phyloP scores from a whole-genome alignment of 2,113 vertebrate species.

The Myiozetetes cayanensis region DNA sequence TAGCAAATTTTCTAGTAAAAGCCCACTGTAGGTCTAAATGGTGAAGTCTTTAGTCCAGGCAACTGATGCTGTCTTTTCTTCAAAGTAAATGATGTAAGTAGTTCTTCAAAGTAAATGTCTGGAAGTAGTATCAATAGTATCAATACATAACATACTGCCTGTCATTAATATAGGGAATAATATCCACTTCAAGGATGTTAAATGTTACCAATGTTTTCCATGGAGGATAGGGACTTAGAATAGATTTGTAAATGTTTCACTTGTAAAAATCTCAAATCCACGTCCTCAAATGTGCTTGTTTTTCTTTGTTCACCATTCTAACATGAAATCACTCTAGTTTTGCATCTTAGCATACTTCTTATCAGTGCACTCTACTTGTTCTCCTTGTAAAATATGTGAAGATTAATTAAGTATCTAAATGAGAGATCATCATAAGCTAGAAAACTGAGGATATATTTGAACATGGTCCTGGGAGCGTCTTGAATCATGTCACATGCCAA shows the following conservation, averaged over 20 bases:
- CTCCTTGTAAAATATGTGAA: background rate
- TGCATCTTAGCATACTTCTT: background rate
- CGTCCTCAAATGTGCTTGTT: background rate
- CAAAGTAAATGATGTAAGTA: too few species aligned
- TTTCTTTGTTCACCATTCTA: background rate
- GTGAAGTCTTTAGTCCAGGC: background rate
- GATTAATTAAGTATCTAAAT: background rate
- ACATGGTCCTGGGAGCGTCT: background rate
- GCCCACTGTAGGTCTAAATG: background rate
- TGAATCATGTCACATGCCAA: background rate
- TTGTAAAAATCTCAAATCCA: background rate
- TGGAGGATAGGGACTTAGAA: background rate
- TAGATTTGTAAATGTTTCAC: background rate
- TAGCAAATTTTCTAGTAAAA: background rate
- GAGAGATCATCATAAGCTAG: background rate
- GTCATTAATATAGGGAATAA: background rate
- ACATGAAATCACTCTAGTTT: background rate
- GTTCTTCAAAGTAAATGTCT: background rate
- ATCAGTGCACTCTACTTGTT: background rate
- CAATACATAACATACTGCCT: background rate
- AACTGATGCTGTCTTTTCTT: background rate
- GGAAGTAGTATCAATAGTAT: background rate
- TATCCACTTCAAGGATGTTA: background rate
- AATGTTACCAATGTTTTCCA: background rate
- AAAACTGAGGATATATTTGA: background rate